Conservation (phyloP, 2,888 invertebrate genomes). For the Anarsia innoxiella region DNA sequence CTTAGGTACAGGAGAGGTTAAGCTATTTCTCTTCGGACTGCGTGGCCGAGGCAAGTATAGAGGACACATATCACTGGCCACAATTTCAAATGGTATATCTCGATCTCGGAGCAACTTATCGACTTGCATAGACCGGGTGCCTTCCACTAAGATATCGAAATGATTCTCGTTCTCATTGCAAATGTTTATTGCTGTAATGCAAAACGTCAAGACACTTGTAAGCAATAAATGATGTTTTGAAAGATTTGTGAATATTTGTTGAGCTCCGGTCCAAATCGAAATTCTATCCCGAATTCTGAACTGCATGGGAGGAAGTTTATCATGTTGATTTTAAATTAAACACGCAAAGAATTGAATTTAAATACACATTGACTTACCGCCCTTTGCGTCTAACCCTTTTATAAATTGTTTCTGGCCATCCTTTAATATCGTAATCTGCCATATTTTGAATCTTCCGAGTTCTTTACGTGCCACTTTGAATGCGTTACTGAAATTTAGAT, state of each 20-base stretch:
- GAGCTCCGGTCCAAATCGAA: too few species aligned
- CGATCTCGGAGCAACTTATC: conserved; percentile 49
- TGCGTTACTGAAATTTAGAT: conserved; percentile 25
- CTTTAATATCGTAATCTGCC: conserved; percentile 55
- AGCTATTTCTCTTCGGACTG: too few species aligned
- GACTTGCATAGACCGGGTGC: conserved; percentile 38
- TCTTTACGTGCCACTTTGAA: conserved; percentile 60
- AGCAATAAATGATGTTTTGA: neutral
- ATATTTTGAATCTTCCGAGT: conserved; percentile 50
- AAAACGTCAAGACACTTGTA: neutral
- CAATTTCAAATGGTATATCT: conserved; percentile 40
- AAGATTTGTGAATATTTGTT: neutral
- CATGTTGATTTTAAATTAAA: too few species aligned
- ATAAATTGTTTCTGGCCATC: conserved; percentile 60
- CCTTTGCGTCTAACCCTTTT: conserved; percentile 55
- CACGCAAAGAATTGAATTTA: too few species aligned
- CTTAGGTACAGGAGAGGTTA: too few species aligned
- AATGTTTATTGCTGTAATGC: conserved; percentile 51
- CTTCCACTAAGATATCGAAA: conserved; percentile 52
- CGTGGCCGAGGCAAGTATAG: conserved; percentile 8
- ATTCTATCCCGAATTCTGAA: too few species aligned
- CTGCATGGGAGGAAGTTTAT: too few species aligned
- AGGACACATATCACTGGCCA: conserved; percentile 26
- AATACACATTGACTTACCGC: too few species aligned
- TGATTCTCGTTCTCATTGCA: conserved; percentile 34